phyloP scores from a whole-genome alignment of 2,797 vertebrate species.

The Acanthornis magna region DNA sequence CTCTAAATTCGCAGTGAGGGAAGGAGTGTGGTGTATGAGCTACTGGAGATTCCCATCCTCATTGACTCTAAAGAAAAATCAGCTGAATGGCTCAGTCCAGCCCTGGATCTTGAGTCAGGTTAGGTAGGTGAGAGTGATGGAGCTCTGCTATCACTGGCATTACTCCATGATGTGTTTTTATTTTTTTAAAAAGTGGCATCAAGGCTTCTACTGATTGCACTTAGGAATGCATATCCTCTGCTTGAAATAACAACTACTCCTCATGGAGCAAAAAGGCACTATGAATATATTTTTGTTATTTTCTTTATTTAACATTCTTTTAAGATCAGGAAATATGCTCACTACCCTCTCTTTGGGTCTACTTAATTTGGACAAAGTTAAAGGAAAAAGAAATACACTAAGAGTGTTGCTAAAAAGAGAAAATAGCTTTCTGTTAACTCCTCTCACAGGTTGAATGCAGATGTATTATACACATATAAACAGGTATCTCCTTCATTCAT shows the following conservation, averaged over 20 bases:
- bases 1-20: neutral
- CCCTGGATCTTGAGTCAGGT: neutral
- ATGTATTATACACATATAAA: neutral
- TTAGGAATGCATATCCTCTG: neutral
- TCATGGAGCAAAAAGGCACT: neutral
- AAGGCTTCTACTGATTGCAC: fast-evolving
- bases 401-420: neutral
- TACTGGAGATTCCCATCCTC: neutral
- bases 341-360: neutral
- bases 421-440: neutral
- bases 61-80: neutral
- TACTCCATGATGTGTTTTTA: fast-evolving
- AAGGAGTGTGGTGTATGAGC: fast-evolving
- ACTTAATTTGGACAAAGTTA: neutral
- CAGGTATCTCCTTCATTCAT: neutral
- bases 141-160: neutral
- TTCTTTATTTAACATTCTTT: neutral
- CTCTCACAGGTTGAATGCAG: neutral
- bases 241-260: neutral
- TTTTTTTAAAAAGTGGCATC: neutral
- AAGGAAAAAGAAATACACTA: neutral
- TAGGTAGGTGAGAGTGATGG: neutral
- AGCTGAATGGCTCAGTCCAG: neutral
- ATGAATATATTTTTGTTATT: neutral
- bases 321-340: neutral